Evolutionary conservation across 2,888 invertebrate species (phyloP).

Genomic region (Drosophila nigricruria): DNA sequence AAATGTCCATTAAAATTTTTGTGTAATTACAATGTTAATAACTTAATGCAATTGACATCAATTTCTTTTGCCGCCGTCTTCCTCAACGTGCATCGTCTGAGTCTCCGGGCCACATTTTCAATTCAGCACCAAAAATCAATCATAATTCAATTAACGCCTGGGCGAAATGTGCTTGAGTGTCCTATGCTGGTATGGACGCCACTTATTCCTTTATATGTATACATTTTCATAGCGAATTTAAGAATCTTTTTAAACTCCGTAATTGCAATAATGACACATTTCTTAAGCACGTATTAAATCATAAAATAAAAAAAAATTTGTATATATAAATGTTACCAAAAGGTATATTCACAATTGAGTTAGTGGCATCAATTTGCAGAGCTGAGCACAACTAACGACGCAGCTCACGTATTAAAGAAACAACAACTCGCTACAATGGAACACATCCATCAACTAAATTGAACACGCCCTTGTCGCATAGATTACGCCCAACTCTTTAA

Average conservation of each 20-base stretch:
- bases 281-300: not conserved
- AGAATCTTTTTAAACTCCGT: not conserved
- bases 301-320: too few species aligned
- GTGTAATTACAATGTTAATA: constrained; percentile 74
- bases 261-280: not conserved
- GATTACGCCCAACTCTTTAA: constrained; percentile 56
- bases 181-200: constrained; percentile 2
- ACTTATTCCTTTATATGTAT: not conserved
- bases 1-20: constrained; percentile 68
- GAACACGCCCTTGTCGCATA: constrained; percentile 58
- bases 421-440: constrained; percentile 48
- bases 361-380: constrained; percentile 48
- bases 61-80: constrained; percentile 47
- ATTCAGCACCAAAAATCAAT: constrained; percentile 66
- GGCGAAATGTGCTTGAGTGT: constrained; percentile 16
- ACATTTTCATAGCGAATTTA: too few species aligned
- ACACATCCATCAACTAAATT: constrained; percentile 75
- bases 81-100: constrained; percentile 4
- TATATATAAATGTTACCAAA: not conserved
- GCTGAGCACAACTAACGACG: constrained; percentile 38
- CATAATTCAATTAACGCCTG: constrained; percentile 73
- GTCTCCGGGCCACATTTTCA: constrained; percentile 36
- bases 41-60: constrained; percentile 75
- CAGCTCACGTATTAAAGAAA: constrained; percentile 38
- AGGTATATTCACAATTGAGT: not conserved